Conservation (phyloP, 1,140 invertebrate genomes). For the Oryctes rhinoceros region DNA sequence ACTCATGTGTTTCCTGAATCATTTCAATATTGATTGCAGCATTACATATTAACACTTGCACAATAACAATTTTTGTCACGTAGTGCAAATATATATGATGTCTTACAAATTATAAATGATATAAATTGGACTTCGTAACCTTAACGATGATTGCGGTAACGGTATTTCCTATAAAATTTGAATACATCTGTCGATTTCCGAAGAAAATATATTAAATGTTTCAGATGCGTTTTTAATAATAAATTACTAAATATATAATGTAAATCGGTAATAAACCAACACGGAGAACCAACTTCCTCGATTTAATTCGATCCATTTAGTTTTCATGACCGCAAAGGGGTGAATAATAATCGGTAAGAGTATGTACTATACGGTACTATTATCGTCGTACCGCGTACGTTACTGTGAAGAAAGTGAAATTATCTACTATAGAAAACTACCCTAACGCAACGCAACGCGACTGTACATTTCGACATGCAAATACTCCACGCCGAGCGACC, state of each 20-base stretch:
- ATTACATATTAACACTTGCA: too few relatives aligned
- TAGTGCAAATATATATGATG: too few relatives aligned
- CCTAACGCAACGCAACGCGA: slow-evolving; percentile 9
- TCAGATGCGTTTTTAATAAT: not conserved
- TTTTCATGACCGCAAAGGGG: slow-evolving; percentile 22
- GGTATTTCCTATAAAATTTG: too few relatives aligned
- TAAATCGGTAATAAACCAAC: not conserved
- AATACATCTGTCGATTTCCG: too few relatives aligned
- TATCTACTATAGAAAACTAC: slow-evolving; percentile 27
- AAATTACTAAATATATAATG: not conserved
- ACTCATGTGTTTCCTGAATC: too few relatives aligned
- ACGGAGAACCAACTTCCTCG: not conserved
- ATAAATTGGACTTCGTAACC: too few relatives aligned
- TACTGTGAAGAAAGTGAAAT: slow-evolving; percentile 31
- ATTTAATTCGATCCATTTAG: slow-evolving; percentile 22
- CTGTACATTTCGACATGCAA: slow-evolving; percentile 26
- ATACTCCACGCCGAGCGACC: not conserved
- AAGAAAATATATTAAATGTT: too few relatives aligned
- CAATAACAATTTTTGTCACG: too few relatives aligned
- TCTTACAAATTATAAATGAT: too few relatives aligned
- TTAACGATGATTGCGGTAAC: too few relatives aligned
- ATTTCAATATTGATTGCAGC: too few relatives aligned
- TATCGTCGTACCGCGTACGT: not conserved
- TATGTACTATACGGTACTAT: not conserved
- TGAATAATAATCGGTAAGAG: slow-evolving; percentile 27